These are phyloP conservation scores for Dromius quadrimaculatus DNA, from an alignment of 2,888 invertebrate genomes.

Conservation along the genomic window DNA sequence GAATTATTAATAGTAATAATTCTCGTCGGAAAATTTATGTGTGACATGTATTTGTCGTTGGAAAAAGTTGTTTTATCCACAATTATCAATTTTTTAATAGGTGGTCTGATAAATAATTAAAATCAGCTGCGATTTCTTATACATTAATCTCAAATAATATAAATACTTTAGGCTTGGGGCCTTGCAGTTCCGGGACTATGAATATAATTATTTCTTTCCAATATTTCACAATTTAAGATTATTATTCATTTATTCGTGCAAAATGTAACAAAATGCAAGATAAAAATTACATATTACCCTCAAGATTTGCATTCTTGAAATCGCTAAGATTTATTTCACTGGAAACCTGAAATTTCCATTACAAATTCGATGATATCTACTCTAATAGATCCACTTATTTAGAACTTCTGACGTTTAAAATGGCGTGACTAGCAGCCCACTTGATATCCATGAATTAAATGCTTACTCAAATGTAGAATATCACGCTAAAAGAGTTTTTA, in stretches of 20 bases:
- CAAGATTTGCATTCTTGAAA: constrained; percentile 27
- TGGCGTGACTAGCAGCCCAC: constrained; percentile 34
- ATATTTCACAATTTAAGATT: constrained; percentile 1
- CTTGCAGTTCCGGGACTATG: constrained; percentile 4
- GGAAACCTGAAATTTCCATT: constrained; percentile 34
- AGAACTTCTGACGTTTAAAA: constrained; percentile 25
- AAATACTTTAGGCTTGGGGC: not conserved
- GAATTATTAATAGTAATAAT: too few species aligned
- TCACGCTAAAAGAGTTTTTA: constrained; percentile 24
- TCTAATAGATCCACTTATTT: constrained; percentile 40
- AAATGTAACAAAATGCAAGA: constrained; percentile 20
- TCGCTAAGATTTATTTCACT: constrained; percentile 23
- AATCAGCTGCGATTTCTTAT: constrained; percentile 20
- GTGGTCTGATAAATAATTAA: not conserved
- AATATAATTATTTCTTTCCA: constrained; percentile 7
- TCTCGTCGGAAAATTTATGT: constrained; percentile 13
- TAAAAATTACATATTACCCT: constrained; percentile 31
- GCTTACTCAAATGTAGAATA: constrained; percentile 24
- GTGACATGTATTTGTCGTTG: constrained; percentile 11
- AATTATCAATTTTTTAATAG: constrained; percentile 5
- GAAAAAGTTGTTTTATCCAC: constrained; percentile 18
- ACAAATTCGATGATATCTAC: constrained; percentile 37
- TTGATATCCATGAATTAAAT: constrained; percentile 38
- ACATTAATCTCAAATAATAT: constrained; percentile 15
- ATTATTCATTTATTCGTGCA: constrained; percentile 17